Conservation (phyloP, 2,797 vertebrate species). For the Sebastes reedi region DNA sequence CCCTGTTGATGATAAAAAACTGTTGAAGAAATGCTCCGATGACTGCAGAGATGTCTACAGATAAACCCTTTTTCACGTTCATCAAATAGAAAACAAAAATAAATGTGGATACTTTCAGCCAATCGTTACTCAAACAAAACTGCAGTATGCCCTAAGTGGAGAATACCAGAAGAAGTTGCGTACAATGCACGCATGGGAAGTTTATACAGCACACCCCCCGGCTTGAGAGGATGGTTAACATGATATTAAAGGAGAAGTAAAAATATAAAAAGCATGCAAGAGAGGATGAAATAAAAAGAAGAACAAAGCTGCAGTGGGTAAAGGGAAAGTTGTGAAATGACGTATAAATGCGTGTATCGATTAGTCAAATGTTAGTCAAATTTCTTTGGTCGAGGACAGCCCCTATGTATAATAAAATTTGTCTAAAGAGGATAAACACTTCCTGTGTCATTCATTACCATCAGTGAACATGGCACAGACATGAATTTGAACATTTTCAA, state of each 20-base stretch:
- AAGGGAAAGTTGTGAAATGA: slow-evolving; percentile 32
- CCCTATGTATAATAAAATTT: neutral
- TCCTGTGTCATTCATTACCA: neutral
- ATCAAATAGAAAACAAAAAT: neutral
- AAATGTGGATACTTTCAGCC: neutral
- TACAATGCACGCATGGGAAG: neutral
- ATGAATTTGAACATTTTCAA: neutral
- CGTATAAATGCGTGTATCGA: neutral
- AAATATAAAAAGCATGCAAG: neutral
- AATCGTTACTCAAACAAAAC: neutral
- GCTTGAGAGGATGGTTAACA: neutral
- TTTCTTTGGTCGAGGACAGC: neutral
- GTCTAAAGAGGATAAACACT: neutral
- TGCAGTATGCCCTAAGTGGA: neutral
- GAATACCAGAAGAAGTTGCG: neutral
- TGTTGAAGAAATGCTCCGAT: neutral
- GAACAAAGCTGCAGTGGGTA: slow-evolving; percentile 4
- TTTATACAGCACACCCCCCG: neutral
- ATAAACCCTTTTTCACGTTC: neutral
- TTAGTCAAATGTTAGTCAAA: too few species aligned
- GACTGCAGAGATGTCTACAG: neutral
- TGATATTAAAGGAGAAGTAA: slow-evolving; percentile 42
- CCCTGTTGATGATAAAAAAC: slow-evolving; percentile 24
- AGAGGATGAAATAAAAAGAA: slow-evolving; percentile 22
- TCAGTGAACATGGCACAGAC: neutral